Conservation (phyloP, 2,888 invertebrate genomes). For the Chymomyza amoena region DNA sequence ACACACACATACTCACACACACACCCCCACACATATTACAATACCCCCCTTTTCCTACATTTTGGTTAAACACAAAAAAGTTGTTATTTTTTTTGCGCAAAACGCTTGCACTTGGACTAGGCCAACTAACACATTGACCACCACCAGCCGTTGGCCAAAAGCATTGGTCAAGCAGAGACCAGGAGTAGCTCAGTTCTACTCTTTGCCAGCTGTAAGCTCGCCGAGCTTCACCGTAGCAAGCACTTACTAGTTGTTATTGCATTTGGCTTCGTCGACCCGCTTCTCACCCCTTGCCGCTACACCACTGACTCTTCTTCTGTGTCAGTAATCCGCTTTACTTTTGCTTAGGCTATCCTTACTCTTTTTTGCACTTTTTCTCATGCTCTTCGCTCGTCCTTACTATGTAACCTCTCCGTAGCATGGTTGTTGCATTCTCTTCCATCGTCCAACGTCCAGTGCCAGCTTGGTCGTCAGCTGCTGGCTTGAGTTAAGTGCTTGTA, state of each 20-base stretch:
- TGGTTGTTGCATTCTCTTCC: too few species aligned
- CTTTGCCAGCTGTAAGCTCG: not conserved
- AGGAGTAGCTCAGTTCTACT: conserved; percentile 22
- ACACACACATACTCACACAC: not conserved
- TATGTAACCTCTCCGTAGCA: not conserved
- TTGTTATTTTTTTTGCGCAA: conserved; percentile 8
- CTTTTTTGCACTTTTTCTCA: conserved; percentile 9
- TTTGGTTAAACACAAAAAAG: not conserved
- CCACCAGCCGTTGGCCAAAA: conserved; percentile 38
- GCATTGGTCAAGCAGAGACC: conserved; percentile 51
- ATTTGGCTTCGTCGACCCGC: not conserved
- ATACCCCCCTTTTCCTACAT: not conserved
- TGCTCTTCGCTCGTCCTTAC: not conserved
- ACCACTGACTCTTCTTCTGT: not conserved
- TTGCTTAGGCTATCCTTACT: conserved; percentile 14
- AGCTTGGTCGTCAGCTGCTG: conserved; percentile 31
- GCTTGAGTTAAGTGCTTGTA: conserved; percentile 61
- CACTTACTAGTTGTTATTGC: conserved; percentile 1
- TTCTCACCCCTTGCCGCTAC: conserved; percentile 6
- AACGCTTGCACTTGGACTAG: conserved; percentile 47
- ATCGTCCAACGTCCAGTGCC: not conserved
- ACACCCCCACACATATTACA: not conserved
- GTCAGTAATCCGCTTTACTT: conserved; percentile 61
- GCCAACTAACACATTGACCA: conserved; percentile 21
- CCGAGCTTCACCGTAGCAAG: not conserved